Evolutionary conservation across 2,888 invertebrate genomes (phyloP), one percentile per base, ranked within the genome.

Genomic region (Cerastis leucographa): DNA sequence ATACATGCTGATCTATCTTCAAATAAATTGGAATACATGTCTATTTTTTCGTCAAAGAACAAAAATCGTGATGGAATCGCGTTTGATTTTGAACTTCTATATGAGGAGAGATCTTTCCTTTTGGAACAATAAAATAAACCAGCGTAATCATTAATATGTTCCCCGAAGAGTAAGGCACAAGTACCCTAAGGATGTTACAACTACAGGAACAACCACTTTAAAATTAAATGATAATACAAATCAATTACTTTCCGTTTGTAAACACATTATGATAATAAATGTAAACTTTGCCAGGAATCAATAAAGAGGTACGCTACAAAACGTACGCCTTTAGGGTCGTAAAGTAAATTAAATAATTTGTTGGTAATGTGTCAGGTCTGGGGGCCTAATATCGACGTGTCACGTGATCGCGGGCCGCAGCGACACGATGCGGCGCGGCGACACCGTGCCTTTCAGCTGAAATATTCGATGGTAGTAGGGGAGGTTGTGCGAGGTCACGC

Each of bases 401-500:
- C 92, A 91, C 91, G 92, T 87, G 86, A 91, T 74, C 80, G 85
- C 80, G 84, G 67, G 89, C 80, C 89, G 77, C 93, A 93, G 84
- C 71, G 61, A 85, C 83, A 83, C 61, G 66, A 61, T 59, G 51
- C 84, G 89, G 87, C 91, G 91, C 85, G 92, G 94, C 91, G 94
- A 94, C 88, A 95, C 94, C 83, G 92, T 92, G 92, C 92, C 94
- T 94, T 94, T 94, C 95, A 90, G 93, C 92, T 94, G 92, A 94
- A 95, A 92, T 91, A 92, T 92, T 93, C 92, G 94, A 94, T 94
- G 91, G 95, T 90, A 92, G 94, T 88, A 91, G 93, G 89, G 94
- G 96, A 90, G 95, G 97, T 89, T 94, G 97, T 92, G 94, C 96
- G 95, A 94, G 97, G 95, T 94, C 95, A 95, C 96, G 96, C 93